Evolutionary conservation across 1,140 invertebrate genomes (phyloP).

Genomic region (Lerema accius): DNA sequence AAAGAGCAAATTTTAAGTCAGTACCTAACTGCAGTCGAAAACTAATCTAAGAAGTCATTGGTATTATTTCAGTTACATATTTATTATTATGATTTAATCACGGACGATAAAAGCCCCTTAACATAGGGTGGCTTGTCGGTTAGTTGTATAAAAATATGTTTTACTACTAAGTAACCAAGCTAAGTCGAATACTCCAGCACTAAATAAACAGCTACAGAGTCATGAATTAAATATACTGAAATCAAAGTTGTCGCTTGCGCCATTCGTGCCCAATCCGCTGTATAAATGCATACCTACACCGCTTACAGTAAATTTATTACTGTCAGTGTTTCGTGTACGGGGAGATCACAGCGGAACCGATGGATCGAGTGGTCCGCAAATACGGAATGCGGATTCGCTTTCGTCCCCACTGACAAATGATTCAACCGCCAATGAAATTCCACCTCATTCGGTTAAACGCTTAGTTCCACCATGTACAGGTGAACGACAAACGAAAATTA

Average conservation of each 20-base stretch:
- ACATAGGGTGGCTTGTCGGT: too few relatives aligned
- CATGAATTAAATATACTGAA: neutral
- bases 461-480: neutral
- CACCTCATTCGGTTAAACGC: neutral
- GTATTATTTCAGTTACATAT: too few relatives aligned
- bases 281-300: conserved; percentile 13
- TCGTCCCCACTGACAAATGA: conserved; percentile 48
- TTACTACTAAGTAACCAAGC: too few relatives aligned
- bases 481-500: neutral
- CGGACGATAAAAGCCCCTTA: too few relatives aligned
- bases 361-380: conserved; percentile 48
- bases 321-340: conserved; percentile 33
- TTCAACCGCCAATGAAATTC: conserved; percentile 37
- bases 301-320: conserved; percentile 25
- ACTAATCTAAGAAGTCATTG: too few relatives aligned
- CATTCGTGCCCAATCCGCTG: neutral
- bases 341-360: conserved; percentile 38
- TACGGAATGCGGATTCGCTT: conserved; percentile 45
- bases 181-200: too few relatives aligned
- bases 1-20: too few relatives aligned
- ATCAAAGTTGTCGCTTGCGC: neutral
- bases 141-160: too few relatives aligned
- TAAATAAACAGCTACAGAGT: too few relatives aligned
- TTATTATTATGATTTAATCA: too few relatives aligned
- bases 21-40: too few relatives aligned